Conservation (phyloP, 2,888 invertebrate genomes). For the Pyrrhia umbra region DNA sequence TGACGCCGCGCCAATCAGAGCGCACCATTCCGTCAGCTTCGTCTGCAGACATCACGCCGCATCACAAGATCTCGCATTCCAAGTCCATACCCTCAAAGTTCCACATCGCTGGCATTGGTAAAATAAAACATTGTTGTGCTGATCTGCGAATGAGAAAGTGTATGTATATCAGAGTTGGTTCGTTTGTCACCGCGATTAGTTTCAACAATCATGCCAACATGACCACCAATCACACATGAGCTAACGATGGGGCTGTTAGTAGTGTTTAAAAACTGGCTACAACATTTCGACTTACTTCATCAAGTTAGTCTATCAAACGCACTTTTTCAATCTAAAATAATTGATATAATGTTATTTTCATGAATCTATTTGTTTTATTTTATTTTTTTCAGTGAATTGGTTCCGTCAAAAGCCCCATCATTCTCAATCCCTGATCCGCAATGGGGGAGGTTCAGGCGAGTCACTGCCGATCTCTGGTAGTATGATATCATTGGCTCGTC, state of each 20-base stretch:
- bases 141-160: conserved; percentile 49
- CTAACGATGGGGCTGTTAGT: not conserved
- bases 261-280: not conserved
- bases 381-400: conserved; percentile 88
- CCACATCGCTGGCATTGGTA: conserved; percentile 93
- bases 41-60: conserved; percentile 94
- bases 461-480: conserved; percentile 90
- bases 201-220: conserved; percentile 16
- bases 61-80: conserved; percentile 87
- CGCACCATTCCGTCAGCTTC: conserved; percentile 92
- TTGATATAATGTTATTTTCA: not conserved
- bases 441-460: conserved; percentile 88
- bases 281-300: conserved; percentile 35
- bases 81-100: conserved; percentile 88
- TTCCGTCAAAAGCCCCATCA: conserved; percentile 90
- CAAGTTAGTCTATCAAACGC: conserved; percentile 12
- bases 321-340: conserved; percentile 17
- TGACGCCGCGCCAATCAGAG: conserved; percentile 96
- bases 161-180: conserved; percentile 45
- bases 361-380: not conserved
- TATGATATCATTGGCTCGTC: conserved; percentile 89
- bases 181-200: conserved; percentile 45
- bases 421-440: conserved; percentile 83
- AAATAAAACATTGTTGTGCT: conserved; percentile 60
- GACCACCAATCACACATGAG: not conserved